Conservation (phyloP, 2,888 invertebrate species). For the Ferdinandea cuprea region DNA sequence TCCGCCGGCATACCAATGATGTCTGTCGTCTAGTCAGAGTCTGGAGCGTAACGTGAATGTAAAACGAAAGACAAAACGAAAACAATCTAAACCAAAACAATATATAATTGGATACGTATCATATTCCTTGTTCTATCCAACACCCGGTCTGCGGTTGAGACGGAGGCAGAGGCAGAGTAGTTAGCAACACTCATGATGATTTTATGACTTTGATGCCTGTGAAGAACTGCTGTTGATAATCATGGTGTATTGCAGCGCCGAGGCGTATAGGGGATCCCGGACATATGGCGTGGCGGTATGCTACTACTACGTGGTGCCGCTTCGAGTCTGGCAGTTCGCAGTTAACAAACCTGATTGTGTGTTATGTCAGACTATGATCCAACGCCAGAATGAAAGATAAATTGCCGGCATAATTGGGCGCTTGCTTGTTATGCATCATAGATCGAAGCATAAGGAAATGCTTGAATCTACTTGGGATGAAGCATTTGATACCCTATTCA, state of each 20-base stretch:
- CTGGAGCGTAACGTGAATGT: constrained; percentile 52
- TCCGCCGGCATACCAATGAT: constrained; percentile 29
- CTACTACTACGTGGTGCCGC: not conserved
- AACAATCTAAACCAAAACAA: constrained; percentile 48
- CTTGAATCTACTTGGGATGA: no score
- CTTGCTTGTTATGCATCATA: constrained; percentile 39
- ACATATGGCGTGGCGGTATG: constrained; percentile 5
- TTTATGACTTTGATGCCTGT: constrained; percentile 10
- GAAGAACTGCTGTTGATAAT: constrained; percentile 7
- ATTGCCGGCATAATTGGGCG: constrained; percentile 49
- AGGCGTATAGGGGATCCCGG: constrained; percentile 7
- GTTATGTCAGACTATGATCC: constrained; percentile 47
- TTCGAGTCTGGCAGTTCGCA: constrained; percentile 1
- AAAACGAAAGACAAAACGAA: not conserved
- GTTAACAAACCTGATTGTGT: constrained; percentile 43
- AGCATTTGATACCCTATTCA: no score
- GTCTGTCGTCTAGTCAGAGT: constrained; percentile 67
- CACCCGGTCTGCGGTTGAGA: not conserved
- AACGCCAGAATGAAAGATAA: constrained; percentile 47
- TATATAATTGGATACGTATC: constrained; percentile 45
- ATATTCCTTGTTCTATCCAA: constrained; percentile 18
- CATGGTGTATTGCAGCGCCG: constrained; percentile 11
- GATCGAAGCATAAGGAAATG: constrained; percentile 34
- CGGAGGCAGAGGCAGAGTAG: constrained; percentile 26
- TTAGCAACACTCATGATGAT: constrained; percentile 30